Evolutionary conservation across 2,888 invertebrate species (phyloP).

Genomic region (Tetanocera ferruginea): DNA sequence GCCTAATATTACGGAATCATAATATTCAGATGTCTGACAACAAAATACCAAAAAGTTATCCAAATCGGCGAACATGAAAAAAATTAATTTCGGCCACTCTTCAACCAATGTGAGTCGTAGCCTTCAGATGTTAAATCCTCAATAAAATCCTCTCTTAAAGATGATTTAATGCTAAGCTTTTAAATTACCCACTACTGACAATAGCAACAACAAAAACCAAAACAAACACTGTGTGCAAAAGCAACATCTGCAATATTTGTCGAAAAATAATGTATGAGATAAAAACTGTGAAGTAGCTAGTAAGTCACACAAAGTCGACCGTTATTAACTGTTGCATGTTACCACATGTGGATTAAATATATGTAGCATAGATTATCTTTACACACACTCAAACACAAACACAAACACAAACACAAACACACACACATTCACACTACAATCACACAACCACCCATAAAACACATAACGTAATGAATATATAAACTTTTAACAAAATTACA

Average conservation of each 20-base stretch:
- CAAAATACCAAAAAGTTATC: too few species aligned
- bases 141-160: neutral
- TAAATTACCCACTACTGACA: neutral
- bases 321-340: slow-evolving; percentile 30
- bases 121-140: too few species aligned
- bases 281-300: neutral
- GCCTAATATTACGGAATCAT: too few species aligned
- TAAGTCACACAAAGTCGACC: neutral
- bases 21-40: too few species aligned
- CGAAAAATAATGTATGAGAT: neutral
- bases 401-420: neutral
- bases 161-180: neutral
- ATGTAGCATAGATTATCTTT: neutral
- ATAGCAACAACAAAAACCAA: neutral
- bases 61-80: too few species aligned
- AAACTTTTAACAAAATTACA: neutral
- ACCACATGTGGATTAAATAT: slow-evolving; percentile 20
- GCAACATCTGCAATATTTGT: neutral
- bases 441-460: neutral
- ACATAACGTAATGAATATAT: neutral
- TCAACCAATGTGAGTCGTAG: too few species aligned
- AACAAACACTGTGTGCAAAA: neutral
- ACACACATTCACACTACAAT: neutral
- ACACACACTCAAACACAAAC: neutral
- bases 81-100: too few species aligned